Conservation (phyloP, 2,888 invertebrate genomes). For the Carpatolechia fugitivella region DNA sequence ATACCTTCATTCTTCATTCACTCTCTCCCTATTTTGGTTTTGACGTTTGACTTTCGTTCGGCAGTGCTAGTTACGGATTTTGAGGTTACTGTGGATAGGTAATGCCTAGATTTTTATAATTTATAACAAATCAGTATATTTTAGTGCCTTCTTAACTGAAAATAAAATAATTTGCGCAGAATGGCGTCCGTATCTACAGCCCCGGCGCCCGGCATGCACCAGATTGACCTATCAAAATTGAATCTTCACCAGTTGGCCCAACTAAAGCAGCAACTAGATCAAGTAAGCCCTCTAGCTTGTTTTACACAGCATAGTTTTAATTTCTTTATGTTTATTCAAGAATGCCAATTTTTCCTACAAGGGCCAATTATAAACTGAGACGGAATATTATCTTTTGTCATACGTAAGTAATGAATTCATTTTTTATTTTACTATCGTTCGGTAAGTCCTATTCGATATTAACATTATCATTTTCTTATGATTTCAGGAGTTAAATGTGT, state of each 20-base stretch:
- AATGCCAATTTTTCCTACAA: no score
- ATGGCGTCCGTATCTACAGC: constrained; percentile 82
- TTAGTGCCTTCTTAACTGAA: neutral
- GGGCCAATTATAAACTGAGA: no score
- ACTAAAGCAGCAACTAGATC: constrained; percentile 92
- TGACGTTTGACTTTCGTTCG: neutral
- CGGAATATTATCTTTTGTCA: no score
- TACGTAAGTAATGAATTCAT: no score
- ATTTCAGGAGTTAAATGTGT: constrained; percentile 89
- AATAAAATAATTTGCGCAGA: constrained; percentile 31
- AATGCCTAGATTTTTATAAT: neutral
- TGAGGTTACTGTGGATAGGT: constrained; percentile 25
- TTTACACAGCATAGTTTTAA: neutral
- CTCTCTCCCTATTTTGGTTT: no score
- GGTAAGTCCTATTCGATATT: no score
- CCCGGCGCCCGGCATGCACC: constrained; percentile 83
- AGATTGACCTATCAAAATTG: constrained; percentile 89
- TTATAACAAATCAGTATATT: neutral
- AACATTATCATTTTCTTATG: no score
- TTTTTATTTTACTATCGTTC: no score
- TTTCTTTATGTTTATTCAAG: neutral
- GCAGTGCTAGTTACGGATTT: constrained; percentile 19
- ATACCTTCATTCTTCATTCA: no score
- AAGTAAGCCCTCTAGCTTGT: constrained; percentile 67
- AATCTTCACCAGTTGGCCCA: constrained; percentile 89